Evolutionary conservation across 2,888 invertebrate genomes (phyloP).

Genomic region (Nephrotoma appendiculata): DNA sequence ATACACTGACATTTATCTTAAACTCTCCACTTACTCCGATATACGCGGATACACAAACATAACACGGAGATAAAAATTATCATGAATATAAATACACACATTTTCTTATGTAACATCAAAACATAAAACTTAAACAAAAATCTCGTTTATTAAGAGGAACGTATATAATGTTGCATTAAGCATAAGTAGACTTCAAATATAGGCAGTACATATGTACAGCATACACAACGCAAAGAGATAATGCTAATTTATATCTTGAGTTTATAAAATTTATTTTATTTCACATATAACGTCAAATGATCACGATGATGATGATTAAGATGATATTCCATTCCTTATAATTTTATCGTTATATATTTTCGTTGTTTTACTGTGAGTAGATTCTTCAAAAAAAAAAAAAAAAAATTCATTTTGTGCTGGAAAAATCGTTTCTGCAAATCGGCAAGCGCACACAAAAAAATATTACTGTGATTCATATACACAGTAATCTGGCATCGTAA

Average conservation of each 20-base stretch:
- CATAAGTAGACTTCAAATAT: not conserved
- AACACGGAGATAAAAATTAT: not conserved
- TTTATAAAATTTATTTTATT: not conserved
- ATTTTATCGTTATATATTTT: not conserved
- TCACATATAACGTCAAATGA: not conserved
- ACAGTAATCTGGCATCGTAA: not conserved
- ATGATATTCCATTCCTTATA: not conserved
- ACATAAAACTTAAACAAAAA: not conserved
- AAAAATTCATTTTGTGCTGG: not conserved
- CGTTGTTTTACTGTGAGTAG: not conserved
- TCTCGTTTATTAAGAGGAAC: not conserved
- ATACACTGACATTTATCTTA: not conserved
- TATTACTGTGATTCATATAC: not conserved
- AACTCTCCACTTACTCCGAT: not conserved
- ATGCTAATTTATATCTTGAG: not conserved
- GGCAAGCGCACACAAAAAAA: not conserved
- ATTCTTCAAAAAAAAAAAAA: not conserved
- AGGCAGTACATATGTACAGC: not conserved
- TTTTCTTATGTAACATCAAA: not conserved
- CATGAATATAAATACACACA: not conserved
- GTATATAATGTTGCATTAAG: not conserved
- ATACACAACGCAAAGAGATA: not conserved
- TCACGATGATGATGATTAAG: not conserved
- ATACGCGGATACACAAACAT: not conserved
- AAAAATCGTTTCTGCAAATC: not conserved